Percentiles rank a stretch among this genome's conserved stretches.
phyloP scores from a whole-genome alignment of 2,113 vertebrate genomes.

The Planiliza haematocheilus region DNA sequence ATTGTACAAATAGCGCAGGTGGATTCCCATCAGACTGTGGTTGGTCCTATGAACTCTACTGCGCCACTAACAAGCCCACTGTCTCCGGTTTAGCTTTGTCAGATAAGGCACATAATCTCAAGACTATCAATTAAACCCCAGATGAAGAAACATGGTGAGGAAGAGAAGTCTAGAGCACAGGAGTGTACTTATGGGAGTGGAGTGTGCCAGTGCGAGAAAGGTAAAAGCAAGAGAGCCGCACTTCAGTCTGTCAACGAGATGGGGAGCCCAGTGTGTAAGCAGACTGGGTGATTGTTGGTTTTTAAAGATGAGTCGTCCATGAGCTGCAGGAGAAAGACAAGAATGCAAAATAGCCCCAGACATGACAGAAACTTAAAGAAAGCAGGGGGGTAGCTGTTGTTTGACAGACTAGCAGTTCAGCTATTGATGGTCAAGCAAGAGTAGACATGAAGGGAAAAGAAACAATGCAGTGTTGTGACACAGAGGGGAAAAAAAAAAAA shows the following conservation, averaged over 20 bases:
- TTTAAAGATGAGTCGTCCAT: conserved; percentile 12
- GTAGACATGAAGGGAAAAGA: neutral
- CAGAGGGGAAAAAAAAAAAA: neutral
- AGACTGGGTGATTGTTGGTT: neutral
- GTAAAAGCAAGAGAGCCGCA: neutral
- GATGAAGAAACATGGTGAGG: neutral
- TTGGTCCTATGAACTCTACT: neutral
- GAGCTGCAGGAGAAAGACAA: neutral
- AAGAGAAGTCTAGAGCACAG: neutral
- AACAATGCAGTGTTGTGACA: neutral
- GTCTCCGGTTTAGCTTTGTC: conserved; percentile 8
- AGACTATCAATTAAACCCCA: conserved; percentile 9
- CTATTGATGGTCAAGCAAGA: neutral
- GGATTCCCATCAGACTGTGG: neutral
- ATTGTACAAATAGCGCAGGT: neutral
- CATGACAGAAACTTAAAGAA: neutral
- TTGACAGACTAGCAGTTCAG: conserved; percentile 10
- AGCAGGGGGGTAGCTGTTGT: neutral
- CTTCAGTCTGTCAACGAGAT: neutral
- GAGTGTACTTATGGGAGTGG: neutral
- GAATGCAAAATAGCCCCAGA: neutral
- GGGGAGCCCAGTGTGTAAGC: too few relatives aligned
- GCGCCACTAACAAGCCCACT: conserved; percentile 6
- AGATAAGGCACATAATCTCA: neutral
- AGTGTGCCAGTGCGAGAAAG: neutral